Percentiles rank a stretch among this genome's conserved stretches.
These are phyloP conservation scores for Cheilosia pagana DNA, from an alignment of 2,888 invertebrate genomes.

Conservation along the genomic window DNA sequence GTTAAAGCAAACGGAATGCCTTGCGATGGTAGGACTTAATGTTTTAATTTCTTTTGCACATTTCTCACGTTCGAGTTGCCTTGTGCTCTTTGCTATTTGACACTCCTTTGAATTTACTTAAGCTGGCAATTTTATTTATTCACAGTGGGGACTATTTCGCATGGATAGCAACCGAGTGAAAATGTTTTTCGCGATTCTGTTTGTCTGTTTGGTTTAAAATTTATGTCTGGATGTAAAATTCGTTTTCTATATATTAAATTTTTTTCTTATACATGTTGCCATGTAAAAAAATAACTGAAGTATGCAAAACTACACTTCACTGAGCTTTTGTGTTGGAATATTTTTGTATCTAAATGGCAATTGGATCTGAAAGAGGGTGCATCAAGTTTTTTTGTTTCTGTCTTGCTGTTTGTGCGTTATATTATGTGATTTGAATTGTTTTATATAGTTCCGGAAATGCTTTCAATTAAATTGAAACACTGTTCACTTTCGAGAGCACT, in stretches of 20 bases:
- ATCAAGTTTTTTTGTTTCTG: background rate
- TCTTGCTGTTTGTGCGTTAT: background rate
- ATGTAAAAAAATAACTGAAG: slow-evolving; percentile 19
- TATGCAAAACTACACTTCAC: slow-evolving; percentile 26
- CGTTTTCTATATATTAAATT: slow-evolving; percentile 6
- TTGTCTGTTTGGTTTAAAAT: no score
- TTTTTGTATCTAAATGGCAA: slow-evolving; percentile 27
- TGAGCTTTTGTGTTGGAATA: slow-evolving; percentile 19
- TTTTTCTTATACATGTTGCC: slow-evolving; percentile 13
- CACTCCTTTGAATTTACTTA: slow-evolving; percentile 51
- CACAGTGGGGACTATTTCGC: background rate
- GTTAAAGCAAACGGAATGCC: slow-evolving; percentile 35
- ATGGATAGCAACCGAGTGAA: slow-evolving; percentile 3
- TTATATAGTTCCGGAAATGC: no score
- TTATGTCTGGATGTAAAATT: background rate
- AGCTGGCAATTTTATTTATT: slow-evolving; percentile 46
- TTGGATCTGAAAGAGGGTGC: background rate
- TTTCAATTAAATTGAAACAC: no score
- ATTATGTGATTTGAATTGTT: background rate
- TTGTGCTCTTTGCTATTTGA: slow-evolving; percentile 26
- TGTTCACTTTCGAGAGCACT: no score
- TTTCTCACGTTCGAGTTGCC: slow-evolving; percentile 62
- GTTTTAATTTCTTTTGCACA: slow-evolving; percentile 58
- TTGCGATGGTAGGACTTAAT: slow-evolving; percentile 47
- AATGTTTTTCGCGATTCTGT: background rate